These are phyloP conservation scores for Eupeodes corollae DNA, from an alignment of 1,140 invertebrate genomes.

Conservation along the genomic window DNA sequence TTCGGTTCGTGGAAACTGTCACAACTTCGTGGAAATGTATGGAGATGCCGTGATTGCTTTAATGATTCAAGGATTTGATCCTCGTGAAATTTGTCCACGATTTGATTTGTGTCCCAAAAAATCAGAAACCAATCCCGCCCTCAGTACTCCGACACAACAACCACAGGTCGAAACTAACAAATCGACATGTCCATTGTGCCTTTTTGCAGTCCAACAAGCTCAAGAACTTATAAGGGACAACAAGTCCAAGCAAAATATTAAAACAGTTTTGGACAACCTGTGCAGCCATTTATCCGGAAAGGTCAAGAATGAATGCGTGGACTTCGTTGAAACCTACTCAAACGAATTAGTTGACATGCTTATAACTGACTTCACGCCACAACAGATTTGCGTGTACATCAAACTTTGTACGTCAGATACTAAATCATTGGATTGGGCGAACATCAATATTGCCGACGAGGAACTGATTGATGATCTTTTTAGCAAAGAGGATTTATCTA, in stretches of 20 bases:
- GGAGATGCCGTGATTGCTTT: conserved; percentile 64
- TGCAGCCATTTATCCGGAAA: conserved; percentile 56
- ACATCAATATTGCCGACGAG: conserved; percentile 17
- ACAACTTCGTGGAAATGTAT: conserved; percentile 62
- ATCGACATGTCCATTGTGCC: conserved; percentile 64
- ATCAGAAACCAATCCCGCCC: conserved; percentile 37
- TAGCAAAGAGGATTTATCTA: conserved; percentile 19
- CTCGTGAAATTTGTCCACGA: conserved; percentile 43
- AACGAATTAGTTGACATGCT: conserved; percentile 66
- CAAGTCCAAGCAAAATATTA: conserved; percentile 49
- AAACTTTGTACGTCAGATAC: conserved; percentile 51
- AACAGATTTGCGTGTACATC: conserved; percentile 65
- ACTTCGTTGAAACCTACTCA: conserved; percentile 65
- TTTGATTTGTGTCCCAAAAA: conserved; percentile 40
- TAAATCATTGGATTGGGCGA: conserved; percentile 20
- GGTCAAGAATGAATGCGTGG: conserved; percentile 53
- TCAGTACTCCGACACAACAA: conserved; percentile 41
- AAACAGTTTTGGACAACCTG: conserved; percentile 55
- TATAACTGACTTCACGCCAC: conserved; percentile 59
- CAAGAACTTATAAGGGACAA: conserved; percentile 28
- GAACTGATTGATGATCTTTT: conserved; percentile 7
- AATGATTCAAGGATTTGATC: conserved; percentile 70
- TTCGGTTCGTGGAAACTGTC: conserved; percentile 53
- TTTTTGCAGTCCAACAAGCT: conserved; percentile 60
- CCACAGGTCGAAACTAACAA: conserved; percentile 35